phyloP scores from a whole-genome alignment of 2,113 vertebrate genomes.

The Desmodus rotundus region DNA sequence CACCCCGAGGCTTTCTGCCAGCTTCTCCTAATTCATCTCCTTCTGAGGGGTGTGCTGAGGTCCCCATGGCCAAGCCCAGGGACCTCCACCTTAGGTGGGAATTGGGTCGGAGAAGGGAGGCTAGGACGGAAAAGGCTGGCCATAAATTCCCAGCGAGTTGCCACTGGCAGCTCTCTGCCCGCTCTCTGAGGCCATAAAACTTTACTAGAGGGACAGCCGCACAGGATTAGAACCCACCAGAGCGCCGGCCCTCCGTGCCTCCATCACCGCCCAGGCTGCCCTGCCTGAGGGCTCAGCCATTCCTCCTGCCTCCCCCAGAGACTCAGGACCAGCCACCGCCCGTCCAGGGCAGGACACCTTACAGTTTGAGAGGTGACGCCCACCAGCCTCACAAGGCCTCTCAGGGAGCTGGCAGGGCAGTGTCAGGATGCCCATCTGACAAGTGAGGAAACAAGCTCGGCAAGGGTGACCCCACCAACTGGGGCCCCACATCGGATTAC shows the following conservation, averaged over 20 bases:
- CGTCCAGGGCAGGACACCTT: background rate
- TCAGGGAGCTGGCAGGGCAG: background rate
- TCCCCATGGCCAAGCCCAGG: background rate
- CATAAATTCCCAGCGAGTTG: background rate
- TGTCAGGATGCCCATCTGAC: background rate
- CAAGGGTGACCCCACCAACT: background rate
- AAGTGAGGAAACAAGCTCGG: background rate
- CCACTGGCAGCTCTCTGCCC: background rate
- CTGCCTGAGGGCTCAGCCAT: background rate
- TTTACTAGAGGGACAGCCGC: background rate
- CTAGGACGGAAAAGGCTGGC: background rate
- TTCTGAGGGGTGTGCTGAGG: background rate
- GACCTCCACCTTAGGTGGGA: background rate
- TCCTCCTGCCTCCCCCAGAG: background rate
- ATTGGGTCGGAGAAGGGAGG: background rate
- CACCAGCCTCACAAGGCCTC: background rate
- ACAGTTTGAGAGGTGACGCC: background rate
- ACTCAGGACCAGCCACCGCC: background rate
- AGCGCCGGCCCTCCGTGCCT: rapidly evolving
- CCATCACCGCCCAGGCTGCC: background rate
- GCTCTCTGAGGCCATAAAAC: background rate
- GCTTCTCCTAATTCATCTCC: background rate
- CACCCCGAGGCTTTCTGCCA: background rate
- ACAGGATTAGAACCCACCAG: background rate
- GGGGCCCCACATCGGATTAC: background rate